Percentiles rank a stretch among this genome's conserved stretches.
These are phyloP conservation scores for Bombycilla garrulus DNA, from an alignment of 2,113 vertebrate species.

Conservation along the genomic window DNA sequence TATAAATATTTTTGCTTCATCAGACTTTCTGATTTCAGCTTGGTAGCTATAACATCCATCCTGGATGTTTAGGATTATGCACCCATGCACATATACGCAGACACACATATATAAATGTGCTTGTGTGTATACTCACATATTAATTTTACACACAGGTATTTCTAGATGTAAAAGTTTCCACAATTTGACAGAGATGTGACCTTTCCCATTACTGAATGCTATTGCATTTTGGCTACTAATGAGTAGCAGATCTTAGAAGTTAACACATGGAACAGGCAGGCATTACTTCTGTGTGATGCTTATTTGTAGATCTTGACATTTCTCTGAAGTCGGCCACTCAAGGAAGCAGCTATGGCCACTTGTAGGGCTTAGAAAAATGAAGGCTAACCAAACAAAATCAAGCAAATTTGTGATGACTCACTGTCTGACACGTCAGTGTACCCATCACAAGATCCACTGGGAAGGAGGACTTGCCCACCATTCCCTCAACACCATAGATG, in stretches of 20 bases:
- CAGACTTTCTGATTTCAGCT: neutral
- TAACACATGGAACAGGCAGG: neutral
- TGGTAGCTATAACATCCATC: neutral
- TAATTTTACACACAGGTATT: neutral
- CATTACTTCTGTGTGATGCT: neutral
- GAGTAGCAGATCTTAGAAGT: neutral
- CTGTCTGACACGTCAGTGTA: neutral
- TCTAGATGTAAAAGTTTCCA: neutral
- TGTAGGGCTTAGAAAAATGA: neutral
- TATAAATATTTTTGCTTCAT: neutral
- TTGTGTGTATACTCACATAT: neutral
- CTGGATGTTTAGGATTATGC: neutral
- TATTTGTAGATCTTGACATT: conserved; percentile 37
- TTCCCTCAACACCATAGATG: neutral
- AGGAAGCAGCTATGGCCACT: neutral
- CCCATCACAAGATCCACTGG: neutral
- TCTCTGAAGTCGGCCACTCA: neutral
- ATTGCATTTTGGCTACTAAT: neutral
- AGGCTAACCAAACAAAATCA: neutral
- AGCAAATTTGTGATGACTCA: conserved; percentile 3
- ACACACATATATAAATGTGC: neutral
- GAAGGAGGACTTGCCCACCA: neutral
- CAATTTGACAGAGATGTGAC: neutral
- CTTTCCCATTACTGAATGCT: neutral
- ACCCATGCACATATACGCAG: neutral